Evolutionary conservation across 2,113 vertebrate species (phyloP), one percentile per base, ranked within the genome.

Genomic region (Amazona vittata): DNA sequence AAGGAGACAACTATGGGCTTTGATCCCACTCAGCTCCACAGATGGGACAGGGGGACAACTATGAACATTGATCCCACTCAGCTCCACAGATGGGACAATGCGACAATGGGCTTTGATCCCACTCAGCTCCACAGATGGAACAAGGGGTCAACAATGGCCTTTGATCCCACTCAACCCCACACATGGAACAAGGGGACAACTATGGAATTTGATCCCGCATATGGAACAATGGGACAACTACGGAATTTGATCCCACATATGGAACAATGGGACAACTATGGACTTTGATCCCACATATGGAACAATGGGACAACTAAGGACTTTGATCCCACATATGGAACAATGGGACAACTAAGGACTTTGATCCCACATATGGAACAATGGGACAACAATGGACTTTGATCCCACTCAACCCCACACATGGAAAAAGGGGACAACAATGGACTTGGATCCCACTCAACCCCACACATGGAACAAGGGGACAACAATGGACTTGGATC

Each of bases 171-270:
- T 52, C 26, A 6, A 0, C n/a, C 24, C 43, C 57, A 1, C 3
- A 14, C n/a, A 9, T 1, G 5, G 17, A 46, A 20, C 1, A 63
- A 37, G 62, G 53, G 6, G 41, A 22, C 33, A 28, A 12, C 44
- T 17, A 7, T 9, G 70, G 70, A 98, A 98, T 98, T 96, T 21
- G 19, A 21, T 57, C 31, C 31, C 29, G 19, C 6, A 31, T 6
- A 31, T 55, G 29, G 53, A 31, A 55, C 17, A 55, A 55, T 11
- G 31, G 18, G 18, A 33, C 11, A 33, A 12, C 53, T 8, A 33
- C 12, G 53, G 31, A 3, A 6, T 19, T 31, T 29, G 52, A 53
- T 29, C 28, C 52, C 52, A 10, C 10, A 20, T 5, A 10, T 1
- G 6, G 18, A 31, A 17, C 2, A 57, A n/a, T 47, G 53, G 6